phyloP scores from a whole-genome alignment of 2,888 invertebrate genomes.

The Drosophila melanosoma region DNA sequence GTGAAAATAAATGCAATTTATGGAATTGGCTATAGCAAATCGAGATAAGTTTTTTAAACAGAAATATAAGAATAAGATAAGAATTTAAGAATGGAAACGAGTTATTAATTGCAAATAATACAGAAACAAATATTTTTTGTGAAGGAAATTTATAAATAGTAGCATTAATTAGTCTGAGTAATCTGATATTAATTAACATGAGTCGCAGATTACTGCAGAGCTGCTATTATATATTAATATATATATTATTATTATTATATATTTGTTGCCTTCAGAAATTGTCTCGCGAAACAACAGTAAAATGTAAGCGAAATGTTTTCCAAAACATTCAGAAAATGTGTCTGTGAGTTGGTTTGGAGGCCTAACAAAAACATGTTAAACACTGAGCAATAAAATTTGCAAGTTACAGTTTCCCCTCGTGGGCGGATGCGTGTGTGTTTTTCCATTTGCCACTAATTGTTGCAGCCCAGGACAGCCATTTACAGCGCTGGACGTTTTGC shows the following conservation, averaged over 20 bases:
- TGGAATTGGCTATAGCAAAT: background rate
- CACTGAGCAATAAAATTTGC: slow-evolving; percentile 35
- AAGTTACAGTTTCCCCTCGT: slow-evolving; percentile 16
- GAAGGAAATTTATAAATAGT: slow-evolving; percentile 12
- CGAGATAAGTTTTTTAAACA: background rate
- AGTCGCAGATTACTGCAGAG: background rate
- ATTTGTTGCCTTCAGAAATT: slow-evolving; percentile 12
- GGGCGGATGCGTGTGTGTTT: background rate
- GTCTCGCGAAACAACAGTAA: background rate
- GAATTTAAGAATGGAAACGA: background rate
- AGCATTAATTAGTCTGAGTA: slow-evolving; percentile 33
- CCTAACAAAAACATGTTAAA: slow-evolving; percentile 18
- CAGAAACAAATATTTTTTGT: background rate
- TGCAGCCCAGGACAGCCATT: slow-evolving; percentile 4
- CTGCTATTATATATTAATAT: slow-evolving; percentile 37
- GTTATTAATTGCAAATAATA: background rate
- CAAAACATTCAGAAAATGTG: background rate
- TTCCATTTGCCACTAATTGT: slow-evolving; percentile 42
- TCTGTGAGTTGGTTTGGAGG: background rate
- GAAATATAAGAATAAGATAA: too few species aligned
- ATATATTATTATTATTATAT: too few species aligned
- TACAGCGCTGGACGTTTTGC: slow-evolving; percentile 7
- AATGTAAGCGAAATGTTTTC: slow-evolving; percentile 16
- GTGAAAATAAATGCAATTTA: background rate
- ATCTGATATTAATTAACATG: slow-evolving; percentile 31